Evolutionary conservation across 2,113 vertebrate genomes (phyloP), one percentile per base, ranked within the genome.

Genomic region (Phoxinus phoxinus): DNA sequence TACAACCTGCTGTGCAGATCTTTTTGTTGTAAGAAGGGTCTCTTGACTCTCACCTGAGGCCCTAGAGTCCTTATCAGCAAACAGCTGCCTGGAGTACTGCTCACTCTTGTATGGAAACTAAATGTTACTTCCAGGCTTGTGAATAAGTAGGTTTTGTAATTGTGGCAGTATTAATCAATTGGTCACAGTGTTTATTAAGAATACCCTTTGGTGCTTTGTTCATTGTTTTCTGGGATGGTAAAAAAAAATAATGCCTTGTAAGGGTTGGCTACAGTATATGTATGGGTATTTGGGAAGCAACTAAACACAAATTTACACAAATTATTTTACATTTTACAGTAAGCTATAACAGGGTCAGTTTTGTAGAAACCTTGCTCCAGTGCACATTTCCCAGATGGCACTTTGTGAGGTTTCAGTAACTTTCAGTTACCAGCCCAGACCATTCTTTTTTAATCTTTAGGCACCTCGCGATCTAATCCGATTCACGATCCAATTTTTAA

Each of bases 1-100:
- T 90, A 89, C 77, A 86, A 86, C 32, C 84, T 80, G 84, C 89
- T 89, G 41, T 85, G 69, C 79, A 84, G 79, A 88, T 86, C 73
- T 85, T 74, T 90, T 63, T 67, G 86, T 65, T 65, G 79, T 89
- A 87, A 86, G 87, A 85, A 86, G 27, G 80, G 88, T 87, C 86
- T 77, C 84, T 84, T 75, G 84, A 79, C 82, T 85, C 79, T 89
- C 86, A 78, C 75, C 84, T 80, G 32, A 80, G 30, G 67, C 25
- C 53, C 25, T 46, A n/a, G 44, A 78, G 59, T 85, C 84, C 61
- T 77, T 79, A 84, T 41, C 75, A 61, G 32, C n/a, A 51, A 51
- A 81, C 58, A 25, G 75, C 48, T 44, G 74, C 30, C 30, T 84
- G 15, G n/a, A 27, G 15, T 77, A 56, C 10, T 30, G 19, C 59